Conservation (phyloP, 2,888 invertebrate species). For the Dryococelus australis region DNA sequence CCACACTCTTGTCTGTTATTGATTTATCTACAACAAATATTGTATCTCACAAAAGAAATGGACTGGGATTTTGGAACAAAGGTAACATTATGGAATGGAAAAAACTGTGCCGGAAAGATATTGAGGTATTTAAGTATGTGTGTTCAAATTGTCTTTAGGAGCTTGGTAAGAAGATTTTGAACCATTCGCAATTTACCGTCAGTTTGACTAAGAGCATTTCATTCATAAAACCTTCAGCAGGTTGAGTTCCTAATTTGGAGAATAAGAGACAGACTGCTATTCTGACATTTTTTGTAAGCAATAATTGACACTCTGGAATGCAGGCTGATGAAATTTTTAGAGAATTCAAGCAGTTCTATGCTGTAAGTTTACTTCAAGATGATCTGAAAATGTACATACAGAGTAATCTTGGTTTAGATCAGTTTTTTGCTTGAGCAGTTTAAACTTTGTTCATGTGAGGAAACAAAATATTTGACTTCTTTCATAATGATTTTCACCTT, state of each 20-base stretch:
- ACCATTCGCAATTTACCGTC: neutral
- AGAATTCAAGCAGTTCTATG: neutral
- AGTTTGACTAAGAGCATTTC: neutral
- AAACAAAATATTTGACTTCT: neutral
- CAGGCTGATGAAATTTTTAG: neutral
- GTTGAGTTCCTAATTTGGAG: neutral
- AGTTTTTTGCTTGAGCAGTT: neutral
- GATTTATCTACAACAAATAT: neutral
- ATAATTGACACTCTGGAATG: neutral
- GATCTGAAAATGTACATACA: neutral
- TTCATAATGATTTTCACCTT: neutral
- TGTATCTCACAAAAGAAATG: neutral
- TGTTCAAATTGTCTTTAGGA: neutral
- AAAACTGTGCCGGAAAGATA: neutral
- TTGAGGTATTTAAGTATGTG: neutral
- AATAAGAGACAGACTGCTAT: neutral
- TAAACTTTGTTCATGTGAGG: neutral
- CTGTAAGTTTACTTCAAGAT: neutral
- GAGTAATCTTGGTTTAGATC: neutral
- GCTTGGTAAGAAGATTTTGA: neutral
- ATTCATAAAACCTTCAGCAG: neutral
- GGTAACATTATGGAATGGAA: neutral
- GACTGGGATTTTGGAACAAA: neutral
- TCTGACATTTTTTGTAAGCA: neutral
- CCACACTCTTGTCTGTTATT: neutral